These are phyloP conservation scores for Hemithea aestivaria DNA, from an alignment of 2,888 invertebrate genomes.

Conservation along the genomic window DNA sequence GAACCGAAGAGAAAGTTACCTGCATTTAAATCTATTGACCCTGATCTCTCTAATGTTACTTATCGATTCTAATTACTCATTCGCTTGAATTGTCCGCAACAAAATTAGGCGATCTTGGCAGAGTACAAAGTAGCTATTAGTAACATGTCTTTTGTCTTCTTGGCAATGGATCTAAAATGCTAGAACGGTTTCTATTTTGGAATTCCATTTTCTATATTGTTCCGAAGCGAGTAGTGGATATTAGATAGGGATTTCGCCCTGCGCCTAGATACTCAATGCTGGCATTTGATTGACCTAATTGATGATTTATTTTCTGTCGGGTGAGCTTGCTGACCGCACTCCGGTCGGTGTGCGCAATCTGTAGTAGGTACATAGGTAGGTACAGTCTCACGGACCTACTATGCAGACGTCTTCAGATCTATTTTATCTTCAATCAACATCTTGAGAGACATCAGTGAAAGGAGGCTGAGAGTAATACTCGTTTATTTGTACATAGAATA, in stretches of 20 bases:
- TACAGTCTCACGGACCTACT: conserved; percentile 1
- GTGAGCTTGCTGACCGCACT: conserved; percentile 53
- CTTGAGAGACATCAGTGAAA: conserved; percentile 75
- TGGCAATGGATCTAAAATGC: conserved; percentile 12
- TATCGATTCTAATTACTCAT: conserved; percentile 6
- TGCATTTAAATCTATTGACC: conserved; percentile 8
- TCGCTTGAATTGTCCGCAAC: conserved; percentile 5
- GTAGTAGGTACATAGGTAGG: too few relatives aligned
- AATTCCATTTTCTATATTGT: conserved; percentile 14
- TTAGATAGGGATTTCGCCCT: conserved; percentile 7
- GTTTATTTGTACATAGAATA: conserved; percentile 58
- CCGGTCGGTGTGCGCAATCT: conserved; percentile 32
- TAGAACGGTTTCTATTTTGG: conserved; percentile 14
- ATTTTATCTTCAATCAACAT: conserved; percentile 71
- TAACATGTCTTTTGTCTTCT: conserved; percentile 7
- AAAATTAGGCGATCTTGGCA: conserved; percentile 11
- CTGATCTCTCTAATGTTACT: conserved; percentile 10
- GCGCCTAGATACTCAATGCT: conserved; percentile 23
- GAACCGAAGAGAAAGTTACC: conserved; percentile 14
- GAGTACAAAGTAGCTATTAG: conserved; percentile 13
- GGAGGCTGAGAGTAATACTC: conserved; percentile 33
- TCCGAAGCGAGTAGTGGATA: conserved; percentile 16
- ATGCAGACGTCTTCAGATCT: conserved; percentile 69
- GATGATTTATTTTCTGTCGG: conserved; percentile 73
- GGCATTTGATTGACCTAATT: conserved; percentile 77